These are phyloP conservation scores for Tachuris rubrigastra DNA, from an alignment of 2,113 vertebrate genomes.

Conservation along the genomic window DNA sequence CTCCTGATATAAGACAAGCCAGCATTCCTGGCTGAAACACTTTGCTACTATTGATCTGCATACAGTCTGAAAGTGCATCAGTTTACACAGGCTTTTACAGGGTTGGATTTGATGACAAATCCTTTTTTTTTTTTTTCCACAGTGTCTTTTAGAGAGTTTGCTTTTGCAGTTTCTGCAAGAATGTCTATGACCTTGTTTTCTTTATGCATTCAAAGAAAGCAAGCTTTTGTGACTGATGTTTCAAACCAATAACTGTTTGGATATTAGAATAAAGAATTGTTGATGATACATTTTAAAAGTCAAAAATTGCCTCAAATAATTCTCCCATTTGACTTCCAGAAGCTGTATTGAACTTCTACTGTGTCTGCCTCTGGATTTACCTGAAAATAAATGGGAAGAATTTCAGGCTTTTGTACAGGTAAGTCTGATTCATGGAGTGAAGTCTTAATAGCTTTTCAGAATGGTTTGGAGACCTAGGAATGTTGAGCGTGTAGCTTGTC, in stretches of 20 bases:
- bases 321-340: constrained; percentile 73
- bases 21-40: background rate
- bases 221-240: background rate
- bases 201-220: background rate
- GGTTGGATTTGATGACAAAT: background rate
- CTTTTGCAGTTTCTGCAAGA: background rate
- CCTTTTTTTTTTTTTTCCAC: background rate
- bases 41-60: background rate
- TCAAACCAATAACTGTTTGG: background rate
- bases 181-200: background rate
- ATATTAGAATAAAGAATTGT: background rate
- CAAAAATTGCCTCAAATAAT: background rate
- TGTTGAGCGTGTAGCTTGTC: background rate
- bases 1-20: background rate
- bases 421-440: constrained; percentile 41
- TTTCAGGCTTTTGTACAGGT: constrained; percentile 91
- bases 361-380: constrained; percentile 86
- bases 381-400: constrained; percentile 85
- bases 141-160: background rate
- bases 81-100: background rate
- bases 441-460: background rate
- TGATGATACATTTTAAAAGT: background rate
- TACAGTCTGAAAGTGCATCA: background rate
- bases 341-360: constrained; percentile 94
- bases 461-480: background rate